These are phyloP conservation scores for Chironomus tentans DNA, from an alignment of 2,888 invertebrate species.

Conservation along the genomic window DNA sequence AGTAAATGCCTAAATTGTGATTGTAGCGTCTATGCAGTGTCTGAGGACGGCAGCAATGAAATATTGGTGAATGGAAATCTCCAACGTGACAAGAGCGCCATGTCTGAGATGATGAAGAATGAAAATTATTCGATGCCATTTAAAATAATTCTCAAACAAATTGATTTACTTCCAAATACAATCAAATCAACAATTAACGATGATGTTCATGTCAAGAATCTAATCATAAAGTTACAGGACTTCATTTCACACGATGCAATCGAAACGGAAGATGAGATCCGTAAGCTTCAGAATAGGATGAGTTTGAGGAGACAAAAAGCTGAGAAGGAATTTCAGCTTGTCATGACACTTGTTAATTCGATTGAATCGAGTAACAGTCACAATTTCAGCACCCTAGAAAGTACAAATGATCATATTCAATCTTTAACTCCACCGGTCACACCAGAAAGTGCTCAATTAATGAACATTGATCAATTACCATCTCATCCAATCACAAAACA, in stretches of 20 bases:
- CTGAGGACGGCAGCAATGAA: not conserved
- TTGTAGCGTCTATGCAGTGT: conserved; percentile 1
- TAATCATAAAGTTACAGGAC: not conserved
- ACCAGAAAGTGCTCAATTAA: conserved; percentile 12
- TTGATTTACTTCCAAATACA: not conserved
- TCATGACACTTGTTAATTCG: not conserved
- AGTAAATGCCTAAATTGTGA: conserved; percentile 19
- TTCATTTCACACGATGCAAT: not conserved
- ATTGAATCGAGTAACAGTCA: not conserved
- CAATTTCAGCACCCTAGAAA: not conserved
- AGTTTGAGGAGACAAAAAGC: not conserved
- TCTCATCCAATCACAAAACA: not conserved
- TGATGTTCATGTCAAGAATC: conserved; percentile 6
- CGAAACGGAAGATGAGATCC: conserved; percentile 5
- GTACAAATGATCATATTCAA: not conserved
- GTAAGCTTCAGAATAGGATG: not conserved
- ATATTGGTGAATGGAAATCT: conserved; percentile 5
- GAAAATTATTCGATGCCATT: conserved; percentile 18
- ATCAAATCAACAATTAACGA: not conserved
- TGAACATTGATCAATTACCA: conserved; percentile 2
- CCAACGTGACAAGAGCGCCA: not conserved
- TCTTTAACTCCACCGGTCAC: conserved; percentile 17
- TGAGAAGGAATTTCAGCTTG: not conserved
- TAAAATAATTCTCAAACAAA: conserved; percentile 20
- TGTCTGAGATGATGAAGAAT: not conserved